Evolutionary conservation across 2,797 vertebrate genomes (phyloP).

Genomic region (Betta splendens): DNA sequence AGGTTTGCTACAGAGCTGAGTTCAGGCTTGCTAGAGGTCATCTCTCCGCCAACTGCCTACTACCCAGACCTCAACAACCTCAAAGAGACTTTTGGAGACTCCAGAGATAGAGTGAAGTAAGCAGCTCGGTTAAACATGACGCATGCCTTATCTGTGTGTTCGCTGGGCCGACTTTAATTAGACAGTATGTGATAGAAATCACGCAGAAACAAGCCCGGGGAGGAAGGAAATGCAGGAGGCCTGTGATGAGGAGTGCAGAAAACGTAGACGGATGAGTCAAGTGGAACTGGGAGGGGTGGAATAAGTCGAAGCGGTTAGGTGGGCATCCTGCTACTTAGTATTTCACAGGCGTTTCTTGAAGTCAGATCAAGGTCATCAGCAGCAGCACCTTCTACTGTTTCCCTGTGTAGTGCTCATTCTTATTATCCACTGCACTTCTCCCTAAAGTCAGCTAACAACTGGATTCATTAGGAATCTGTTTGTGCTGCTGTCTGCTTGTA

Average conservation of each 20-base stretch:
- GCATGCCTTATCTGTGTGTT: constrained; percentile 4
- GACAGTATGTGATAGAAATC: constrained; percentile 21
- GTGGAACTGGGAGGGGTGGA: constrained; percentile 43
- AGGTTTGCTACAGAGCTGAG: constrained; percentile 95
- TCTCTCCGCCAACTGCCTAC: constrained; percentile 92
- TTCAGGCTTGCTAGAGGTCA: constrained; percentile 95
- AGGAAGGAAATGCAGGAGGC: constrained; percentile 34
- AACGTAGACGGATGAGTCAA: constrained; percentile 62
- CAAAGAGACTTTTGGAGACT: constrained; percentile 98
- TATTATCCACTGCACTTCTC: constrained; percentile 47
- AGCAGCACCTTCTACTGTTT: constrained; percentile 51
- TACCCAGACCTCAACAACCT: constrained; percentile 94
- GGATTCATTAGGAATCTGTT: constrained; percentile 59
- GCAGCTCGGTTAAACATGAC: constrained; percentile 10
- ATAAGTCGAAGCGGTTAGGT: constrained; percentile 59
- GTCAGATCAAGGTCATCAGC: constrained; percentile 77
- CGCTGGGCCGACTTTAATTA: constrained; percentile 7
- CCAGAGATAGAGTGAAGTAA: constrained; percentile 95
- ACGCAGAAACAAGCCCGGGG: too few species aligned
- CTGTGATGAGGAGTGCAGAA: constrained; percentile 50
- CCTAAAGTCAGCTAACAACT: constrained; percentile 29
- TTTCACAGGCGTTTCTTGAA: constrained; percentile 77
- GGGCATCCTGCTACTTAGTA: constrained; percentile 67
- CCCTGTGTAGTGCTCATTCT: constrained; percentile 40
- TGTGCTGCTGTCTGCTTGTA: constrained; percentile 22